These are phyloP conservation scores for Camponotus fellah DNA, from an alignment of 2,888 invertebrate genomes.

Conservation along the genomic window DNA sequence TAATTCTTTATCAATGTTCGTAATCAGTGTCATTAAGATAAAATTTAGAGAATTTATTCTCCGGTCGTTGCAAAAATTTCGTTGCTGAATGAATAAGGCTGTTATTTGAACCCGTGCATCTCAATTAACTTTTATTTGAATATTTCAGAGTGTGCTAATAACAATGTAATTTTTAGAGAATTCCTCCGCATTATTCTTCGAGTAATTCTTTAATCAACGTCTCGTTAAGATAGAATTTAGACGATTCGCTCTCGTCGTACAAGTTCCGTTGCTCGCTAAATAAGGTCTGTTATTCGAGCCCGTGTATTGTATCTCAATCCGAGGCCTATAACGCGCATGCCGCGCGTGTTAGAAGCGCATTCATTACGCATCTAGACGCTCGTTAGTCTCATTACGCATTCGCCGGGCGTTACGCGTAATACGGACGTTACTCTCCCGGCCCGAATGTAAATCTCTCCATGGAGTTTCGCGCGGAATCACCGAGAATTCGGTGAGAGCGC, in stretches of 20 bases:
- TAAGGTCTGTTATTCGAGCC: neutral
- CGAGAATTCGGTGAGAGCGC: slow-evolving; percentile 60
- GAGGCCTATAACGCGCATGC: slow-evolving; percentile 32
- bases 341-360: slow-evolving; percentile 37
- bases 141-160: neutral
- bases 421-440: slow-evolving; percentile 44
- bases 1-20: no score
- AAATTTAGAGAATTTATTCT: no score
- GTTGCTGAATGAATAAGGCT: no score
- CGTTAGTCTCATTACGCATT: slow-evolving; percentile 58
- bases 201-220: neutral
- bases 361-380: slow-evolving; percentile 48
- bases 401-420: slow-evolving; percentile 48
- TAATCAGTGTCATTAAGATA: no score
- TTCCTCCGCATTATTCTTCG: neutral
- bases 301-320: slow-evolving; percentile 10
- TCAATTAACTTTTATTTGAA: neutral
- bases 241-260: neutral
- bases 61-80: no score
- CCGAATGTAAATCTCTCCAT: slow-evolving; percentile 50
- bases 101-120: slow-evolving; percentile 13
- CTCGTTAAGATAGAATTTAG: neutral
- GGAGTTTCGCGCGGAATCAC: slow-evolving; percentile 43
- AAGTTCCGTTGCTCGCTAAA: slow-evolving; percentile 25
- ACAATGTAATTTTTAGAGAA: neutral